Evolutionary conservation across 2,797 vertebrate species (phyloP), one percentile per base, ranked within the genome.

Genomic region (Perodicticus potto): DNA sequence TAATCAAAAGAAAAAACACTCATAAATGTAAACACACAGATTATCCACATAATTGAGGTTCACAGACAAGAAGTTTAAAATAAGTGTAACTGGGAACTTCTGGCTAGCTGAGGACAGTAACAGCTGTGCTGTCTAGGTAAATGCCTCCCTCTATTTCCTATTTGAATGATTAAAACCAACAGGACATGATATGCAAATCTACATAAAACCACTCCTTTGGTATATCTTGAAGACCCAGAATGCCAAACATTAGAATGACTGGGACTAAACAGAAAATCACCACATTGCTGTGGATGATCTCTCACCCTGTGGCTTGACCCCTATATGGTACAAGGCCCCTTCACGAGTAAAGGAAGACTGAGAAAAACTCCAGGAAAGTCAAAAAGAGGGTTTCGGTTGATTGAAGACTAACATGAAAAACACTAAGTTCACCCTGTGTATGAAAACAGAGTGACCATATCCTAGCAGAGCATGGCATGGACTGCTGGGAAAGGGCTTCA

Each of bases 41-140:
- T 25, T 22, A 67, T 67, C 12, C 29, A 20, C 57, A 82, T 82
- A 92, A 88, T 9, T 87, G 53, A 70, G 82, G 55, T 89, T 25
- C 91, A 67, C 74, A 78, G 69, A 72, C 10, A 83, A 82, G 22
- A 86, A 94, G 10, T 91, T 83, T 86, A 78, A 84, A 86, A 86
- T 17, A 69, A 27, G 37, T 29, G 0, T 55, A 96, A 34, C 11
- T 86, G 70, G 49, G 74, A 16, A 45, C 61, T 92, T 89, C 69
- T 83, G 72, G 37, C 20, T 81, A 65, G 85, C 32, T 69, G 55
- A 82, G 73, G 57, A 67, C n/a, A 61, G 34, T 19, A 76, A 67
- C 25, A 81, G 53, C 40, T 93, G 43, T 8, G n/a, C 53, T 14
- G 2, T 76, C 40, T 67, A 55, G 76, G 53, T 86, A 22, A 12